phyloP scores from a whole-genome alignment of 2,888 invertebrate genomes.

The Drosophila kanekoi region DNA sequence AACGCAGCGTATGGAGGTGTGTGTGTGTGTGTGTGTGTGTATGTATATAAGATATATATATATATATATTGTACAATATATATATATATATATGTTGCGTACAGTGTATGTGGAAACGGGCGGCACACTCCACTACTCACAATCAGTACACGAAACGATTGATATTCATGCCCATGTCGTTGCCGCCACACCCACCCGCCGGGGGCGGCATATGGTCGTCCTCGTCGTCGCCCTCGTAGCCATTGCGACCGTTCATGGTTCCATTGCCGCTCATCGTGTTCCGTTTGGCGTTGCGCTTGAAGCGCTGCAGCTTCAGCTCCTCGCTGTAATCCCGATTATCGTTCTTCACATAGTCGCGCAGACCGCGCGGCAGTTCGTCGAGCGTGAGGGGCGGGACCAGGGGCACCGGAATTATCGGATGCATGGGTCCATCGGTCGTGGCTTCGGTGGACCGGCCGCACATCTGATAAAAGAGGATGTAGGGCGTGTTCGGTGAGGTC shows the following conservation, averaged over 20 bases:
- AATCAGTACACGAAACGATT: slow-evolving; percentile 84
- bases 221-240: slow-evolving; percentile 76
- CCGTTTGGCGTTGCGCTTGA: slow-evolving; percentile 63
- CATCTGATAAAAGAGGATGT: slow-evolving; percentile 91
- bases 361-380: slow-evolving; percentile 82
- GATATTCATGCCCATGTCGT: slow-evolving; percentile 80
- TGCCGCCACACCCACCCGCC: slow-evolving; percentile 83
- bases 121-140: slow-evolving; percentile 28
- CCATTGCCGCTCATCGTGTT: slow-evolving; percentile 36
- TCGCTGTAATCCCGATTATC: slow-evolving; percentile 83
- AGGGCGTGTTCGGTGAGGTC: slow-evolving; percentile 91
- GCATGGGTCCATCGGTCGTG: slow-evolving; percentile 61
- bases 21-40: slow-evolving; percentile 4
- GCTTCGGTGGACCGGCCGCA: slow-evolving; percentile 77
- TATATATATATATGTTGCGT: slow-evolving; percentile 2
- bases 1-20: not conserved
- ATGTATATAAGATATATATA: slow-evolving; percentile 6
- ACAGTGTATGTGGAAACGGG: not conserved
- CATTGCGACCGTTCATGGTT: slow-evolving; percentile 42
- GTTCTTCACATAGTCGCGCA: slow-evolving; percentile 82
- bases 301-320: slow-evolving; percentile 77
- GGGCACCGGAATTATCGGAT: slow-evolving; percentile 79
- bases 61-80: not conserved
- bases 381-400: slow-evolving; percentile 74
- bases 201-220: slow-evolving; percentile 84